These are phyloP conservation scores for Otolemur crassicaudatus DNA, from an alignment of 2,797 vertebrate species.

Conservation along the genomic window DNA sequence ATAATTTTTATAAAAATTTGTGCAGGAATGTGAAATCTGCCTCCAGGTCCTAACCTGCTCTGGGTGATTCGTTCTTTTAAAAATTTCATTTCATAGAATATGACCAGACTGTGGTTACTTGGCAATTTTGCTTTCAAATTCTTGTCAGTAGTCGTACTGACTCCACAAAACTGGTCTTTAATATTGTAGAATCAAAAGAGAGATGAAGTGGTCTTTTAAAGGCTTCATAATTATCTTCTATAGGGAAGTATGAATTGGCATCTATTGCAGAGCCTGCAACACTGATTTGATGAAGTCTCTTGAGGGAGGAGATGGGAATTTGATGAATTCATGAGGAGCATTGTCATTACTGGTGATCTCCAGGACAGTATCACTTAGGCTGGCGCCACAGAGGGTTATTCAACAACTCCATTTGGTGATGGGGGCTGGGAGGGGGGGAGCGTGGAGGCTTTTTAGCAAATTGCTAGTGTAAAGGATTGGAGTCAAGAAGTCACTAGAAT, in stretches of 20 bases:
- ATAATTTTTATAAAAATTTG: neutral
- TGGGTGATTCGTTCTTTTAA: neutral
- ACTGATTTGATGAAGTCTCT: neutral
- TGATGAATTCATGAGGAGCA: neutral
- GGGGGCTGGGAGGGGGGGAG: neutral
- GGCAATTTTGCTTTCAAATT: neutral
- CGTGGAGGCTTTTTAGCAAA: neutral
- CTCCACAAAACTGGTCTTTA: neutral
- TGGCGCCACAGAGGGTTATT: neutral
- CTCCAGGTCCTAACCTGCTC: neutral
- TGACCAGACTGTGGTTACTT: neutral
- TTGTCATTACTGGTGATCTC: neutral
- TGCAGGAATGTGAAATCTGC: neutral
- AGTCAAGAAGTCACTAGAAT: conserved; percentile 19
- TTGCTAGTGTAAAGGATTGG: conserved; percentile 36
- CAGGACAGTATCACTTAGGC: neutral
- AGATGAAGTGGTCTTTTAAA: neutral
- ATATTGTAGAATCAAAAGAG: neutral
- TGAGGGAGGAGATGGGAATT: neutral
- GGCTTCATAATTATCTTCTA: neutral
- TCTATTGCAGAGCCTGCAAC: neutral
- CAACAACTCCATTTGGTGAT: neutral
- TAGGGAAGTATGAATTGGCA: neutral
- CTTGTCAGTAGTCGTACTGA: neutral
- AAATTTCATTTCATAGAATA: neutral